Evolutionary conservation across 2,113 vertebrate species (phyloP).

Genomic region (Pristiophorus japonicus): DNA sequence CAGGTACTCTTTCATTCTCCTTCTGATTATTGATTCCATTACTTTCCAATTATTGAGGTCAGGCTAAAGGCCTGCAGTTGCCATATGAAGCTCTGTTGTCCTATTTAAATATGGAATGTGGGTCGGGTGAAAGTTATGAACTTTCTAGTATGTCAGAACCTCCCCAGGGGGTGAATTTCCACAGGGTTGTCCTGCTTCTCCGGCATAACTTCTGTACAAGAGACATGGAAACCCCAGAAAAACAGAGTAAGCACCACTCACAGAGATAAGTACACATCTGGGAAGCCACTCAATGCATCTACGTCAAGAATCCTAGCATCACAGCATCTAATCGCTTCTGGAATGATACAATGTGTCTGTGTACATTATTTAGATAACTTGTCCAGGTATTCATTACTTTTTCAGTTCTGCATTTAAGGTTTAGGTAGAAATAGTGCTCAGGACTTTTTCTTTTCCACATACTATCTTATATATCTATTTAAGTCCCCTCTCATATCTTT

Average conservation of each 20-base stretch:
- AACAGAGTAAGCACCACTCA: not conserved
- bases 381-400: no score
- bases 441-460: not conserved
- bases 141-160: not conserved
- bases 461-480: not conserved
- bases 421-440: not conserved
- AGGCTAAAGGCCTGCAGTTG: not conserved
- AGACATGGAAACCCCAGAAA: not conserved
- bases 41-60: not conserved
- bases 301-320: not conserved
- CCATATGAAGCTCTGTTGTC: not conserved
- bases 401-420: no score
- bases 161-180: not conserved
- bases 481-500: not conserved
- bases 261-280: not conserved
- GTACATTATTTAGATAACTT: no score
- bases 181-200: not conserved
- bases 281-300: not conserved
- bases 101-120: not conserved
- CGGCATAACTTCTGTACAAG: not conserved
- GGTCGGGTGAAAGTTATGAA: not conserved
- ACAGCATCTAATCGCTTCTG: no score
- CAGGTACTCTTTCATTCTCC: not conserved
- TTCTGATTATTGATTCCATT: not conserved
- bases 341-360: no score